Evolutionary conservation across 2,113 vertebrate genomes (phyloP), one percentile per base, ranked within the genome.

Genomic region (Gymnorhina tibicen): DNA sequence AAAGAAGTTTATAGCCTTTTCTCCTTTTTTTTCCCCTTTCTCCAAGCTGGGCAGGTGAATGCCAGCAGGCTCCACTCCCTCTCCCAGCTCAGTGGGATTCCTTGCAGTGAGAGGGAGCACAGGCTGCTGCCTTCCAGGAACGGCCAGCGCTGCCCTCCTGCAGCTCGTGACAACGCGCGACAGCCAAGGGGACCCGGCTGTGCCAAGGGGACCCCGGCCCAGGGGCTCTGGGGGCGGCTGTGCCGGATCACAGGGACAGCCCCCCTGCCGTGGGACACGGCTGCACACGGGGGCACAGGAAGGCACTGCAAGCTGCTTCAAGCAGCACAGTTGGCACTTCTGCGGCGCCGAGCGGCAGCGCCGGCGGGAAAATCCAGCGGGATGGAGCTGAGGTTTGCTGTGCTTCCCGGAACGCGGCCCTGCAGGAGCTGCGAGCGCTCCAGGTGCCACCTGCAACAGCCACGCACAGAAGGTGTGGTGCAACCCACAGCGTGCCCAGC

Each of bases 351-450:
- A 60, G 4, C 68, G 23, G 50, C 80, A 44, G 11, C 10, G 2
- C 30, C 41, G 16, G 8, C 4, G 0, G 0, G 8, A 16, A 52
- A 23, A 12, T 7, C 7, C 58, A 10, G 1, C 0, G 14, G 73
- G 41, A 50, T 1, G 14, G 55, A 42, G 60, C 60, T 5, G 30
- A 67, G 78, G 55, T 8, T n/a, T 7, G 2, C 1, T 4, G 41
- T 12, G 50, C 50, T 9, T 4, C 10, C 67, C 9, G 0, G 13
- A 67, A 18, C 28, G 6, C 0, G 3, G 46, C 30, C 7, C 5
- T 55, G 12, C 46, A 26, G 26, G 39, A 39, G 13, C 1, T 32
- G 8, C 0, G 42, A 70, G 67, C 0, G 5, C 49, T 60, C 2
- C 77, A 8, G 23, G 30, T 33, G 58, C 74, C 21, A 4, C 60